Evolutionary conservation across 2,113 vertebrate species (phyloP).

Genomic region (Phoxinus phoxinus): DNA sequence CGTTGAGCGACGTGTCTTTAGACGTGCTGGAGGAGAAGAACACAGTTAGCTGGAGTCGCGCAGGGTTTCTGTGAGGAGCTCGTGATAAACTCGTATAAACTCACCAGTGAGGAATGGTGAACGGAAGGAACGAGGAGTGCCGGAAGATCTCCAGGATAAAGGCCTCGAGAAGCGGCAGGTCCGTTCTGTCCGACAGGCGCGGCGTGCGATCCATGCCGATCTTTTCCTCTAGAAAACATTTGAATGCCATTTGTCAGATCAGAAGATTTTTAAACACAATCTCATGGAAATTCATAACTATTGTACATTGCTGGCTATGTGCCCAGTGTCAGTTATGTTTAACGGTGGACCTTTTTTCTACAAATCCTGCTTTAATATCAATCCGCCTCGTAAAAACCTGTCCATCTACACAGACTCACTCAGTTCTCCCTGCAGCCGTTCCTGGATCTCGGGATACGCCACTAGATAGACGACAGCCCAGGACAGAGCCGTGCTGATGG

Average conservation of each 20-base stretch:
- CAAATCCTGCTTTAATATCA: no score
- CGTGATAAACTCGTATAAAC: constrained; percentile 22
- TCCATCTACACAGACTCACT: constrained; percentile 72
- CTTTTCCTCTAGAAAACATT: constrained; percentile 72
- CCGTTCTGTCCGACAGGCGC: constrained; percentile 75
- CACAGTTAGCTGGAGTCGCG: background rate
- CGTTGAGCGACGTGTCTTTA: constrained; percentile 81
- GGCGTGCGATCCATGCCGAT: constrained; percentile 80
- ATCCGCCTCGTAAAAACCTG: no score
- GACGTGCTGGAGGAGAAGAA: constrained; percentile 79
- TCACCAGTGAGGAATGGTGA: constrained; percentile 93
- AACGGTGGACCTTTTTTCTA: no score
- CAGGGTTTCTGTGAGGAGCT: no score
- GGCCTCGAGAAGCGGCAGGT: constrained; percentile 83
- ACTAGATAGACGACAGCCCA: constrained; percentile 89
- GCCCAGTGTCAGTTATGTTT: no score
- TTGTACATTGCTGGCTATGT: no score
- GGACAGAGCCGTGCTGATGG: constrained; percentile 84
- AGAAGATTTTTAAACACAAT: background rate
- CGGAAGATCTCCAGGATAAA: constrained; percentile 90
- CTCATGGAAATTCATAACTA: background rate
- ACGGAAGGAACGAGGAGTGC: constrained; percentile 89
- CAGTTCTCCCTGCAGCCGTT: constrained; percentile 84
- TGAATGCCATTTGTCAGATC: background rate
- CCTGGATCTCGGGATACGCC: constrained; percentile 82